Conservation (phyloP, 2,797 vertebrate species). For the Intellagama lesueurii region DNA sequence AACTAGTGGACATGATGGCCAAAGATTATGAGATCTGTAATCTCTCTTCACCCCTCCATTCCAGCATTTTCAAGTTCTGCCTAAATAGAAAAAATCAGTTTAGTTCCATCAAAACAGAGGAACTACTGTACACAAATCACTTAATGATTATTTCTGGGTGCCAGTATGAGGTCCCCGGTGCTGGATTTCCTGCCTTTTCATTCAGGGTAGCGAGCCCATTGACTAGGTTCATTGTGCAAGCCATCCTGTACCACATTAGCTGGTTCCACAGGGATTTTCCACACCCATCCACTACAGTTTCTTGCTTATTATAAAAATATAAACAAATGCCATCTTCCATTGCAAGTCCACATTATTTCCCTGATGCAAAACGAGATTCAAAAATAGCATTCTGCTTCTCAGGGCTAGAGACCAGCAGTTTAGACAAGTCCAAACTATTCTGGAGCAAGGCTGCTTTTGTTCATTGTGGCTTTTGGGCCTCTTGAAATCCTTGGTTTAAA, state of each 20-base stretch:
- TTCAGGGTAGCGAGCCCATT: no score
- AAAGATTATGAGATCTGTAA: no score
- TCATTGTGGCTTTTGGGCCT: neutral
- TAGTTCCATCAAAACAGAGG: neutral
- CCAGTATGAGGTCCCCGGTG: neutral
- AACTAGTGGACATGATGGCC: no score
- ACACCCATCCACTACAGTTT: neutral
- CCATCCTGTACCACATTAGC: neutral
- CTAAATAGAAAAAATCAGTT: no score
- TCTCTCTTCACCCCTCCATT: no score
- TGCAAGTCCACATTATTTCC: neutral
- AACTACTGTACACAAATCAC: neutral
- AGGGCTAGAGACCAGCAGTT: neutral
- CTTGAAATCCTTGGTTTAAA: neutral
- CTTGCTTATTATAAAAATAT: neutral
- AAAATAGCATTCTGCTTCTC: neutral
- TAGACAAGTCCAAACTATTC: neutral
- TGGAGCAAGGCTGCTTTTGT: neutral
- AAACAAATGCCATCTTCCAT: neutral
- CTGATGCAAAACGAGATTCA: constrained; percentile 13
- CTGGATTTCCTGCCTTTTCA: neutral
- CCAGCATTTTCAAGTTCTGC: no score
- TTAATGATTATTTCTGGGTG: neutral
- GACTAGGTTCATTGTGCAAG: no score
- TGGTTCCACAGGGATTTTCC: neutral